These are phyloP conservation scores for Proctacanthus coquilletti DNA, from an alignment of 1,140 invertebrate genomes.

Conservation along the genomic window DNA sequence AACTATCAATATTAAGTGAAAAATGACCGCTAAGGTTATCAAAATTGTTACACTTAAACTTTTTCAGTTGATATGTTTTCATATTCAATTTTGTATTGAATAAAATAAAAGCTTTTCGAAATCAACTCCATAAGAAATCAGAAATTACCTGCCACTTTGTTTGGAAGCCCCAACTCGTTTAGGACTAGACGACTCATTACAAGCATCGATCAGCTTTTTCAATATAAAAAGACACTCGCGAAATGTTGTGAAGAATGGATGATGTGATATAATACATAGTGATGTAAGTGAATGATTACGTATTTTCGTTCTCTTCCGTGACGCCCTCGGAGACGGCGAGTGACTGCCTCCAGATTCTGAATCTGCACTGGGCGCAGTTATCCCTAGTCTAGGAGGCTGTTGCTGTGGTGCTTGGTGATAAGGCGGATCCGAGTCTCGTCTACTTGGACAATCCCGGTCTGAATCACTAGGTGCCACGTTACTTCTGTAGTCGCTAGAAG, in stretches of 20 bases:
- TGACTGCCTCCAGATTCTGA: constrained; percentile 77
- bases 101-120: no score
- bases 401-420: constrained; percentile 10
- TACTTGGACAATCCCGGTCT: constrained; percentile 59
- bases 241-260: constrained; percentile 97
- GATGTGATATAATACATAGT: constrained; percentile 94
- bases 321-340: constrained; percentile 67
- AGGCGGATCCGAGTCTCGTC: constrained; percentile 41
- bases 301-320: constrained; percentile 58
- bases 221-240: constrained; percentile 92
- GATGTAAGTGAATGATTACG: constrained; percentile 89
- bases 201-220: constrained; percentile 90
- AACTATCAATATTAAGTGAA: background rate
- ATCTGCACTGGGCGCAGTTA: constrained; percentile 54
- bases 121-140: no score
- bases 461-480: constrained; percentile 76
- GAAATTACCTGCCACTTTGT: constrained; percentile 57
- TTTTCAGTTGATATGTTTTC: background rate
- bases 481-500: constrained; percentile 79
- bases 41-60: background rate
- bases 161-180: constrained; percentile 76
- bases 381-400: constrained; percentile 40
- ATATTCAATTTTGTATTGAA: no score
- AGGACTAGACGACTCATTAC: constrained; percentile 83
- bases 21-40: constrained; percentile 2